These are phyloP conservation scores for Haliclona indistincta DNA, from an alignment of 37 sponge, comb jelly and placozoan genomes.

Conservation along the genomic window DNA sequence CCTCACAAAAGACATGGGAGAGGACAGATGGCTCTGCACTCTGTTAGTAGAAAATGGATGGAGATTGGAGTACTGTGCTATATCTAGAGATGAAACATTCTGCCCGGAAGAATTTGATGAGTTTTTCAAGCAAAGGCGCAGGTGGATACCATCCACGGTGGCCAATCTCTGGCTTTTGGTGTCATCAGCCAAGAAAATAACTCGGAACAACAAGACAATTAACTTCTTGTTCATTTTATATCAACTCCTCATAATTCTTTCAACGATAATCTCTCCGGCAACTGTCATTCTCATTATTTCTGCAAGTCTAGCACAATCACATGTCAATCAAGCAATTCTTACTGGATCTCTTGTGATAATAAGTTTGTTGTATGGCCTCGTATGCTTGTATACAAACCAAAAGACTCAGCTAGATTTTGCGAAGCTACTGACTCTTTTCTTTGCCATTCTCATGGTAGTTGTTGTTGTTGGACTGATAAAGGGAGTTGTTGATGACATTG, in stretches of 20 bases:
- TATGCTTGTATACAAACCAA: slow-evolving; percentile 50
- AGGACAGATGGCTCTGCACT: slow-evolving; percentile 94
- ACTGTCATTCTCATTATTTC: slow-evolving; percentile 78
- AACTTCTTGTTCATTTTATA: slow-evolving; percentile 72
- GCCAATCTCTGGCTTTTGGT: slow-evolving; percentile 75
- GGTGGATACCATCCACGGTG: slow-evolving; percentile 90
- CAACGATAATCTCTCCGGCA: slow-evolving; percentile 78
- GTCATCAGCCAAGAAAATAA: slow-evolving; percentile 40
- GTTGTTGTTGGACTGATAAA: slow-evolving; percentile 60
- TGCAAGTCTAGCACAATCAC: slow-evolving; percentile 57
- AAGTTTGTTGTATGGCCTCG: slow-evolving; percentile 55
- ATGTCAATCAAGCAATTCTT: not conserved
- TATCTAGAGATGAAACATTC: slow-evolving; percentile 71
- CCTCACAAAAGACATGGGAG: slow-evolving; percentile 94
- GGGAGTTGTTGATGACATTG: slow-evolving; percentile 23
- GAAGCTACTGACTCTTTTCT: slow-evolving; percentile 59
- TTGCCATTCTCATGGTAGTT: slow-evolving; percentile 67
- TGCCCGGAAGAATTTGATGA: slow-evolving; percentile 84
- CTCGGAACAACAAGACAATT: slow-evolving; percentile 62
- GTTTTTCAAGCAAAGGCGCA: slow-evolving; percentile 86
- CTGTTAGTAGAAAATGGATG: slow-evolving; percentile 85
- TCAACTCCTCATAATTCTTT: slow-evolving; percentile 72
- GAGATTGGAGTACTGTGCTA: slow-evolving; percentile 86
- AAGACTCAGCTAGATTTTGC: slow-evolving; percentile 63
- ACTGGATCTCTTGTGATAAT: slow-evolving; percentile 23